Percentiles rank a stretch among this genome's conserved stretches.
phyloP scores from a whole-genome alignment of 2,113 vertebrate species.

The Bucco capensis region DNA sequence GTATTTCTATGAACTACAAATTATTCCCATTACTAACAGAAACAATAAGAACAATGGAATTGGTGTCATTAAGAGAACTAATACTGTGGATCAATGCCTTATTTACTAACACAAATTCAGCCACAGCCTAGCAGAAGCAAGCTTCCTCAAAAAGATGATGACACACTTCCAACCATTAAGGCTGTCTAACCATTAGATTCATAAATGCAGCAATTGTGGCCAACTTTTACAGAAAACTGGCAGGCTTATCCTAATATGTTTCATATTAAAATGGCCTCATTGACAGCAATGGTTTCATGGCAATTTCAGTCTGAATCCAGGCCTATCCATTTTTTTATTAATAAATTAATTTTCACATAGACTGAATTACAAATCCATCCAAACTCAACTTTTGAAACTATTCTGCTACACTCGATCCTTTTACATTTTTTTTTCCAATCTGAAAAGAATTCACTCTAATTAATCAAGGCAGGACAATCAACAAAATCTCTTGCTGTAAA shows the following conservation, averaged over 20 bases:
- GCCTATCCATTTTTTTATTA: neutral
- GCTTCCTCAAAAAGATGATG: neutral
- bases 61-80: neutral
- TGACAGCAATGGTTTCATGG: neutral
- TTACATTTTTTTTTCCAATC: neutral
- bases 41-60: neutral
- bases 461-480: neutral
- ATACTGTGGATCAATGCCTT: neutral
- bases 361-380: neutral
- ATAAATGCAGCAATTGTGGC: neutral
- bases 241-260: neutral
- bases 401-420: neutral
- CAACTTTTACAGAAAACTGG: neutral
- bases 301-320: neutral
- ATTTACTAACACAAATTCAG: conserved; percentile 10
- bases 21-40: conserved; percentile 6
- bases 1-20: neutral
- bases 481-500: neutral
- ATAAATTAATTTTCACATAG: neutral
- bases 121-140: neutral
- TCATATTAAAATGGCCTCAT: neutral
- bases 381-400: neutral
- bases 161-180: neutral
- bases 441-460: neutral
- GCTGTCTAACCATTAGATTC: neutral